Evolutionary conservation across 2,888 invertebrate species (phyloP).

Genomic region (Cheilosia vernalis): DNA sequence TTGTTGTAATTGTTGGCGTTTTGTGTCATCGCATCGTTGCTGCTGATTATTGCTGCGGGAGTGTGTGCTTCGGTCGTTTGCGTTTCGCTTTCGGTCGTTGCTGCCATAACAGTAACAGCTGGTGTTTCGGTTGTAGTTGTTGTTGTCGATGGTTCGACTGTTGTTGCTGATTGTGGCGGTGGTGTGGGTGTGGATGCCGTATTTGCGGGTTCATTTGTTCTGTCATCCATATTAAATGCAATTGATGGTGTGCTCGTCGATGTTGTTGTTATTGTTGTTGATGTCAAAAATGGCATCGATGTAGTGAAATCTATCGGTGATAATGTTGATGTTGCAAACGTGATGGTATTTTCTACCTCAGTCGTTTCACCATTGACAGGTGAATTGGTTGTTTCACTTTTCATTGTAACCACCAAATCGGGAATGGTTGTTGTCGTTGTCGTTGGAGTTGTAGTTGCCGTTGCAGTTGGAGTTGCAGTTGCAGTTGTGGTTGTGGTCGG

Average conservation of each 20-base stretch:
- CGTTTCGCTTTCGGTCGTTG: constrained; percentile 70
- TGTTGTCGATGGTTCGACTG: constrained; percentile 35
- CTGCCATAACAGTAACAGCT: constrained; percentile 62
- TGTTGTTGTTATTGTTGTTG: constrained; percentile 48
- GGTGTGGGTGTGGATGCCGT: constrained; percentile 46
- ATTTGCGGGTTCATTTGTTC: constrained; percentile 51
- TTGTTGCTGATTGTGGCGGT: constrained; percentile 33
- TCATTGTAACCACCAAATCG: constrained; percentile 17
- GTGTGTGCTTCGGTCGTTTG: constrained; percentile 55
- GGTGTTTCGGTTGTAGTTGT: constrained; percentile 44
- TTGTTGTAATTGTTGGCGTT: constrained; percentile 75
- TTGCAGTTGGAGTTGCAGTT: constrained; percentile 13
- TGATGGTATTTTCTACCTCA: constrained; percentile 55
- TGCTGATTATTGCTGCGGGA: constrained; percentile 66
- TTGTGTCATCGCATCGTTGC: constrained; percentile 77
- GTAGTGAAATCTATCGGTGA: constrained; percentile 64
- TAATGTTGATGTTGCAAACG: constrained; percentile 55
- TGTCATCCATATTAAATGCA: constrained; percentile 58
- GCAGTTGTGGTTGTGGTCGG: constrained; percentile 68
- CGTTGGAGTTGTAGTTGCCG: constrained; percentile 30
- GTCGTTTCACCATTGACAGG: constrained; percentile 47
- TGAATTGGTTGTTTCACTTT: constrained; percentile 53
- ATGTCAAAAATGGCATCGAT: constrained; percentile 63
- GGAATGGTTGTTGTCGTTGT: constrained; percentile 34
- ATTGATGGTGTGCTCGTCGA: constrained; percentile 43